These are phyloP conservation scores for Crotalus adamanteus DNA, from an alignment of 2,797 vertebrate species.

Conservation along the genomic window DNA sequence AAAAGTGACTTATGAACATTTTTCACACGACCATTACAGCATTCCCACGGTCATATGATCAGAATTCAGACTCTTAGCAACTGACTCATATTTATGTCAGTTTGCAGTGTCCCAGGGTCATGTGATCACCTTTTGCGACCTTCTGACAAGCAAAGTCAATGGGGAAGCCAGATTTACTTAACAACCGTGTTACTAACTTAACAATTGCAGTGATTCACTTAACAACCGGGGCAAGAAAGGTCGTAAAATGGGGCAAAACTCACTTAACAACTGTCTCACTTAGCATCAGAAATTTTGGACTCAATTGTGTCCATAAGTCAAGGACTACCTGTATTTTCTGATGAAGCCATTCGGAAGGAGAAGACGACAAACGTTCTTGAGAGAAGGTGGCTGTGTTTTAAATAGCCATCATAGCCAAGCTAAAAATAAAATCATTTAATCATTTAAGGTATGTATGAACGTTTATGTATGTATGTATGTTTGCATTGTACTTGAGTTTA, in stretches of 20 bases:
- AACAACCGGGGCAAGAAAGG: background rate
- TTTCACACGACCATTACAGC: background rate
- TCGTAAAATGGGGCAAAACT: background rate
- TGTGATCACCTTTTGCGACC: background rate
- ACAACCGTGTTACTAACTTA: background rate
- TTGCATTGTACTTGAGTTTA: background rate
- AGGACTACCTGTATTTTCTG: constrained; percentile 5
- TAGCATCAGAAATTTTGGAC: background rate
- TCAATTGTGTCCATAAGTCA: background rate
- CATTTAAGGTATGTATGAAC: background rate
- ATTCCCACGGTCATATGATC: background rate
- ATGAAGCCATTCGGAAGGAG: background rate
- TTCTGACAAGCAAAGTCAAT: background rate
- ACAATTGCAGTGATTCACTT: background rate
- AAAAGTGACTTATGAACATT: background rate
- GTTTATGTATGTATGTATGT: background rate
- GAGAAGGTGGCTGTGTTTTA: constrained; percentile 44
- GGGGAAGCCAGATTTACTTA: background rate
- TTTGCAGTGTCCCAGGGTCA: background rate
- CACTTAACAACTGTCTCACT: background rate
- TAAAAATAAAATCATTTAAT: constrained; percentile 40
- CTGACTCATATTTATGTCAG: background rate
- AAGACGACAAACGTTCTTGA: constrained; percentile 33
- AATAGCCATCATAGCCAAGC: constrained; percentile 26
- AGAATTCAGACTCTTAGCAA: background rate